Percentiles rank a stretch among this genome's conserved stretches.
phyloP scores from a whole-genome alignment of 2,113 vertebrate species.

The Aphyosemion australe region DNA sequence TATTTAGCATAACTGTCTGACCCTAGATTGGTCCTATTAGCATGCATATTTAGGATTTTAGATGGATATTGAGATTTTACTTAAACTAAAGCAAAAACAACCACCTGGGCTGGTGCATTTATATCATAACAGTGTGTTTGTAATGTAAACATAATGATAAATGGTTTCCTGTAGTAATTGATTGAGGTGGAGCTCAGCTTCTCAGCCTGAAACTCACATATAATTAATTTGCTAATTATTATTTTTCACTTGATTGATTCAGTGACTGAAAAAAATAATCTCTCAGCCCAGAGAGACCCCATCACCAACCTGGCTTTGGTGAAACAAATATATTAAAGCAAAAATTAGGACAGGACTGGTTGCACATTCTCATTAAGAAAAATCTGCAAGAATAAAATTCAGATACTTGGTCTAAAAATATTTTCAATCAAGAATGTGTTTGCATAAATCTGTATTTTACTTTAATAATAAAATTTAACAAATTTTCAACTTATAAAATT shows the following conservation, averaged over 20 bases:
- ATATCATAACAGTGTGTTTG: background rate
- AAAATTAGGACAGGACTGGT: background rate
- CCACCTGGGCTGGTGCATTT: background rate
- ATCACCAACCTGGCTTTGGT: background rate
- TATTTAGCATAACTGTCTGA: too few relatives aligned
- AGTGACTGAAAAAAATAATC: background rate
- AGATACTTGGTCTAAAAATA: too few relatives aligned
- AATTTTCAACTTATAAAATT: too few relatives aligned
- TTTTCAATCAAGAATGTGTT: too few relatives aligned
- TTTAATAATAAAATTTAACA: too few relatives aligned
- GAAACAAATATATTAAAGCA: background rate
- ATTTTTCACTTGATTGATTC: constrained; percentile 1
- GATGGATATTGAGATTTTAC: too few relatives aligned
- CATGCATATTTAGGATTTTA: too few relatives aligned
- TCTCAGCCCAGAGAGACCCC: constrained; percentile 1
- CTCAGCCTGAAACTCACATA: background rate
- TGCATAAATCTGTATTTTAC: background rate
- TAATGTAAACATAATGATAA: background rate
- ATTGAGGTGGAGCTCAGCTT: background rate
- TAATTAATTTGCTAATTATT: constrained; percentile 8
- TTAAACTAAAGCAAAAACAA: too few relatives aligned
- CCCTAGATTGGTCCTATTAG: too few relatives aligned
- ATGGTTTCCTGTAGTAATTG: background rate
- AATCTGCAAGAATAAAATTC: too few relatives aligned
- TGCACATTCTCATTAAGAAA: background rate